These are phyloP conservation scores for Phlogophora meticulosa DNA, from an alignment of 2,888 invertebrate species.

Conservation along the genomic window DNA sequence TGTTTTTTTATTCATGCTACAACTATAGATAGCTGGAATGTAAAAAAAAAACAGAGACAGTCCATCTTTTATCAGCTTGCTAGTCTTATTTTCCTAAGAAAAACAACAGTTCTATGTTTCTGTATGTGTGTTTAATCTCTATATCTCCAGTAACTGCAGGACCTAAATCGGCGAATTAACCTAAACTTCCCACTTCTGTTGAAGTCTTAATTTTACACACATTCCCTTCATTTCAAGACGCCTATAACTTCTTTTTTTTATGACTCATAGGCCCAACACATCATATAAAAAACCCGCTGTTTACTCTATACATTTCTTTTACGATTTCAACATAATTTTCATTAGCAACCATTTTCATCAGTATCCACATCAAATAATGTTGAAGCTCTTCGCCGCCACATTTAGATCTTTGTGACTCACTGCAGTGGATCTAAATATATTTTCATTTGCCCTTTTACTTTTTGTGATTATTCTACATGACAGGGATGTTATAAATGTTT, in stretches of 20 bases:
- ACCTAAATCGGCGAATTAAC: background rate
- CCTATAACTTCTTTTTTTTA: background rate
- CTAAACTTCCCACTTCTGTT: background rate
- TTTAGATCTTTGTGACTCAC: constrained; percentile 63
- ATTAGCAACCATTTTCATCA: constrained; percentile 28
- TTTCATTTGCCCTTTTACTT: constrained; percentile 53
- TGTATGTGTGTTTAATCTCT: background rate
- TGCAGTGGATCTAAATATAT: constrained; percentile 59
- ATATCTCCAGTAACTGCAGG: background rate
- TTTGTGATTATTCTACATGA: constrained; percentile 55
- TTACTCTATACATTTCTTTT: constrained; percentile 14
- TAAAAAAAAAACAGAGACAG: background rate
- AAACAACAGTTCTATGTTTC: background rate
- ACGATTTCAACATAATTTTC: constrained; percentile 37
- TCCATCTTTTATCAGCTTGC: background rate
- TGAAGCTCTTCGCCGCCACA: constrained; percentile 43
- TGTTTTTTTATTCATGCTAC: background rate
- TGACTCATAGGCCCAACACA: constrained; percentile 25
- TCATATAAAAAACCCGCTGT: background rate
- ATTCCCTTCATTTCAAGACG: background rate
- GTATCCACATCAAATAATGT: constrained; percentile 33
- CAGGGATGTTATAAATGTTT: constrained; percentile 25
- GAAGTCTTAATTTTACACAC: background rate
- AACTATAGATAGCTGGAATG: background rate
- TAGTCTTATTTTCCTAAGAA: no score